These are phyloP conservation scores for Hucho hucho DNA, from an alignment of 2,113 vertebrate species.

Conservation along the genomic window DNA sequence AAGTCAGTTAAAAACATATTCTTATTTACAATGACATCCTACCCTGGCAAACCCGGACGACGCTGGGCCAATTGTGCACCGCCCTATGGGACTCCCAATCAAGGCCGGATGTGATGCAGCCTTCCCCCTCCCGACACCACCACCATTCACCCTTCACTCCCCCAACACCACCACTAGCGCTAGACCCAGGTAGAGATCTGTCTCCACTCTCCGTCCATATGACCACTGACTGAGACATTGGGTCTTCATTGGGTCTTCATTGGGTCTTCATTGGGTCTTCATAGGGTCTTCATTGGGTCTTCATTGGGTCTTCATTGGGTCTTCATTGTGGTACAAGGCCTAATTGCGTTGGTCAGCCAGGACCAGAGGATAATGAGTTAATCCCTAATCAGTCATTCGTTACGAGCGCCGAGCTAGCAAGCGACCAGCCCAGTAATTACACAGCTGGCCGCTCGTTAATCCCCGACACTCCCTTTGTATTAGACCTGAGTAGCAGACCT, in stretches of 20 bases:
- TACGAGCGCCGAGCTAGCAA: conserved; percentile 55
- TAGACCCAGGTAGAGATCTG: conserved; percentile 41
- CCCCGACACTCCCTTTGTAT: conserved; percentile 10
- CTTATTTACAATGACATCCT: no score
- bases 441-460: conserved; percentile 53
- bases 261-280: conserved; percentile 40
- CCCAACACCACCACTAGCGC: no score
- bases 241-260: conserved; percentile 49
- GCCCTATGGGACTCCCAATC: no score
- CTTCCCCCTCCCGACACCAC: no score
- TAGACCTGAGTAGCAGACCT: no score
- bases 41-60: no score
- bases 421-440: conserved; percentile 55
- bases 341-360: conserved; percentile 61
- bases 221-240: conserved; percentile 54
- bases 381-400: conserved; percentile 61
- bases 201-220: conserved; percentile 27
- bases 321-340: conserved; percentile 53
- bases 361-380: conserved; percentile 66
- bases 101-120: no score
- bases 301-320: conserved; percentile 46
- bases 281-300: conserved; percentile 32
- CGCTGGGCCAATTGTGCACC: no score
- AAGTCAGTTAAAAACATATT: no score
- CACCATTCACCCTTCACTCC: no score